Percentiles rank a stretch among this genome's conserved stretches.
These are phyloP conservation scores for Zaprionus ornatus DNA, from an alignment of 1,140 invertebrate genomes.

Conservation along the genomic window DNA sequence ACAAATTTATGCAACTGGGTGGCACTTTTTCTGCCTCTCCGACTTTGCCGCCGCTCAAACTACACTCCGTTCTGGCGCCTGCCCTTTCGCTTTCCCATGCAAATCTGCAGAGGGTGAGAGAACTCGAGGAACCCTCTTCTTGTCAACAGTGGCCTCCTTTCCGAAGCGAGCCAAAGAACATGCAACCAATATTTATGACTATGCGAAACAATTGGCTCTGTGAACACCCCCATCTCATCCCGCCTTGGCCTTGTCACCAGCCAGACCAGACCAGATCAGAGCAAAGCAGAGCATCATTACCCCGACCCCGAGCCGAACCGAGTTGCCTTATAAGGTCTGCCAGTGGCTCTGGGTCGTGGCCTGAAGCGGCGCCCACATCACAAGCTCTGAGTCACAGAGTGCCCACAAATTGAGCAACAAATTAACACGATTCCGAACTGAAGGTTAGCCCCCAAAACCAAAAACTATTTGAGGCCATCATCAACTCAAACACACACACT, in stretches of 20 bases:
- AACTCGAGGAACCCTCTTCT: background rate
- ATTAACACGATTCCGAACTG: slow-evolving; percentile 60
- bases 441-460: slow-evolving; percentile 47
- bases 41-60: background rate
- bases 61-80: background rate
- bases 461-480: slow-evolving; percentile 32
- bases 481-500: slow-evolving; percentile 1
- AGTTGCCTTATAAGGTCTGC: slow-evolving; percentile 36
- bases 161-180: background rate
- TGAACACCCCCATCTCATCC: background rate
- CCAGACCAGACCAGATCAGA: background rate
- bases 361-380: slow-evolving; percentile 47
- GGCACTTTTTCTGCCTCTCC: slow-evolving; percentile 40
- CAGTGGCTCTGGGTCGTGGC: slow-evolving; percentile 11
- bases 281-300: no score
- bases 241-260: slow-evolving; percentile 21
- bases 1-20: slow-evolving; percentile 79
- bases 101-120: slow-evolving; percentile 8
- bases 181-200: slow-evolving; percentile 20
- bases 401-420: slow-evolving; percentile 43
- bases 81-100: slow-evolving; percentile 35
- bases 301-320: no score
- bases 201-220: slow-evolving; percentile 18
- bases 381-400: slow-evolving; percentile 34
- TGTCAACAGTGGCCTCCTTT: slow-evolving; percentile 1